These are phyloP conservation scores for Charanyca ferruginea DNA, from an alignment of 2,888 invertebrate species.

Conservation along the genomic window DNA sequence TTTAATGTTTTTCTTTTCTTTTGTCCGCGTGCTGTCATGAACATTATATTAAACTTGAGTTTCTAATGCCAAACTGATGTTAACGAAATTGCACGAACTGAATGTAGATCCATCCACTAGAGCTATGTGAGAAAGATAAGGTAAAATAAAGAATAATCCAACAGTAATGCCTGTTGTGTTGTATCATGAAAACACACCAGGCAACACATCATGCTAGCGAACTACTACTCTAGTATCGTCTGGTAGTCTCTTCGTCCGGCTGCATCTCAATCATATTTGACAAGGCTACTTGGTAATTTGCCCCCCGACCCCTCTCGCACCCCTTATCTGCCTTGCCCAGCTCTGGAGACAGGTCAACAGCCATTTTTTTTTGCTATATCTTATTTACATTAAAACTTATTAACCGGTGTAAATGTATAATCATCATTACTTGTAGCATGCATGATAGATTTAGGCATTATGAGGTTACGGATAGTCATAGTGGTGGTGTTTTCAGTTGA, in stretches of 20 bases:
- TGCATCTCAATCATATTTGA: neutral
- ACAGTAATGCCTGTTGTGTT: neutral
- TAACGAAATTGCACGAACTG: neutral
- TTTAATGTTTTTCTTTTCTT: slow-evolving; percentile 15
- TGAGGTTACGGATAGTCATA: slow-evolving; percentile 70
- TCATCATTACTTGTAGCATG: slow-evolving; percentile 14
- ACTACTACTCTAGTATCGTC: neutral
- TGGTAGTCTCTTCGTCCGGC: neutral
- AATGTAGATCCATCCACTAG: neutral
- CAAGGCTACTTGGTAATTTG: neutral
- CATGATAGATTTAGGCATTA: slow-evolving; percentile 22
- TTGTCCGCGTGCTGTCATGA: neutral
- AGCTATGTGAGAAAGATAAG: neutral
- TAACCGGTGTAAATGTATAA: neutral
- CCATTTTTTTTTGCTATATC: neutral
- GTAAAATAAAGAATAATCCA: neutral
- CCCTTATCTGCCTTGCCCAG: neutral
- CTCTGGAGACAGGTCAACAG: slow-evolving; percentile 17
- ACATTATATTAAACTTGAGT: neutral
- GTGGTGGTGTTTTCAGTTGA: slow-evolving; percentile 87
- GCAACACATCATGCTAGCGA: too few relatives aligned
- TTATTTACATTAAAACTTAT: neutral
- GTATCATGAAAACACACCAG: too few relatives aligned
- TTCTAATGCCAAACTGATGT: slow-evolving; percentile 7
- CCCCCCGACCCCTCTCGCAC: neutral